These are phyloP conservation scores for Aurelia sp. DNA, from an alignment of 30 jellyfish, hydroid and myxozoan species.

Conservation along the genomic window DNA sequence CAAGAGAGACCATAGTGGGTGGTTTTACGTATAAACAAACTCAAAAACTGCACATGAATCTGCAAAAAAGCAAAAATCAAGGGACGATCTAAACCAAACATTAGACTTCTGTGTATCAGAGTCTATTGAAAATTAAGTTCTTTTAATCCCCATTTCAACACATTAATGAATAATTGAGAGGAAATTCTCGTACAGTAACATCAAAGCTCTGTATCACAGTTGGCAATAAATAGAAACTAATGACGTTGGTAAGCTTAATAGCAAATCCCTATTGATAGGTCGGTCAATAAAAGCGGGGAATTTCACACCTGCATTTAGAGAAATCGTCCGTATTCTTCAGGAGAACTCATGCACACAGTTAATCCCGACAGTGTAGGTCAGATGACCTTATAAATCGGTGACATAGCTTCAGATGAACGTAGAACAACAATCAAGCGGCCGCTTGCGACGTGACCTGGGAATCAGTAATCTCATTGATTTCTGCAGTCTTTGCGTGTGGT, in stretches of 20 bases:
- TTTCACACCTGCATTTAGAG: conserved; percentile 62
- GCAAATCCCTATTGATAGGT: conserved; percentile 70
- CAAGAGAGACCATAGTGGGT: conserved; percentile 5
- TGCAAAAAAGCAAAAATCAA: conserved; percentile 16
- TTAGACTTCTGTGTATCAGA: conserved; percentile 34
- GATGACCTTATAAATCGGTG: conserved; percentile 76
- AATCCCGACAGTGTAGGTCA: conserved; percentile 77
- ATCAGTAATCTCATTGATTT: conserved; percentile 54
- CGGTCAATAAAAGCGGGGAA: conserved; percentile 72
- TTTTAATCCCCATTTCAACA: conserved; percentile 56
- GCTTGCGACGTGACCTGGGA: conserved; percentile 68
- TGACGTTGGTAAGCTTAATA: conserved; percentile 41
- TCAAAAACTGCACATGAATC: conserved; percentile 14
- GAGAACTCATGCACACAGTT: conserved; percentile 54
- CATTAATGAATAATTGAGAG: conserved; percentile 47
- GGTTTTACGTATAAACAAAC: conserved; percentile 11
- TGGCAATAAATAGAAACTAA: conserved; percentile 62
- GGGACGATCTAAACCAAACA: conserved; percentile 60
- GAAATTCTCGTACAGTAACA: conserved; percentile 33
- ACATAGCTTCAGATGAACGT: conserved; percentile 66
- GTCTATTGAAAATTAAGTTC: conserved; percentile 50
- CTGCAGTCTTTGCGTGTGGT: conserved; percentile 67
- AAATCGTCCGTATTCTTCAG: conserved; percentile 60
- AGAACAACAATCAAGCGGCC: conserved; percentile 54
- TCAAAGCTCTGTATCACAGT: conserved; percentile 43